Percentiles rank a stretch among this genome's conserved stretches.
phyloP scores from a whole-genome alignment of 2,888 invertebrate species.

The Beris chalybata region DNA sequence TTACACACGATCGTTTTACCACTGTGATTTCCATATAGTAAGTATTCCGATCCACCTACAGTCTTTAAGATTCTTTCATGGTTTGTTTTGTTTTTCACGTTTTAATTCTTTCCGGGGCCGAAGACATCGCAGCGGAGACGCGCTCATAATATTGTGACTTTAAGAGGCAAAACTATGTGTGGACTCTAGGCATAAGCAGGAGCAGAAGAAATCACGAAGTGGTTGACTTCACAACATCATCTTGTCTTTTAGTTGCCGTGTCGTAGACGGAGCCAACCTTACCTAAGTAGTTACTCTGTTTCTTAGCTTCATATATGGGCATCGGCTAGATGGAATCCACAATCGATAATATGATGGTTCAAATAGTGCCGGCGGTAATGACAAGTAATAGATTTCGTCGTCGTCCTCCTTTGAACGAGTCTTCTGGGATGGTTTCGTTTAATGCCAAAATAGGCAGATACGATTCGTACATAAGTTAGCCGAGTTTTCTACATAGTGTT shows the following conservation, averaged over 20 bases:
- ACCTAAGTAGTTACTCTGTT: neutral
- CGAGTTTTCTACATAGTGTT: too few relatives aligned
- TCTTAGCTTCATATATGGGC: constrained; percentile 24
- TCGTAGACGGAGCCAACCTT: neutral
- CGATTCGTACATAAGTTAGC: too few relatives aligned
- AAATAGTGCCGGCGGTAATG: constrained; percentile 39
- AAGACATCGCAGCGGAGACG: constrained; percentile 16
- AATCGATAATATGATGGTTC: constrained; percentile 12
- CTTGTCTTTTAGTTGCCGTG: neutral
- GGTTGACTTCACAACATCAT: constrained; percentile 2
- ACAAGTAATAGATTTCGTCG: constrained; percentile 35
- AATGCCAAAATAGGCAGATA: too few relatives aligned
- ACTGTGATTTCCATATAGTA: constrained; percentile 35
- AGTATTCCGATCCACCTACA: constrained; percentile 34
- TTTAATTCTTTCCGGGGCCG: neutral
- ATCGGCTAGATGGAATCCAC: neutral
- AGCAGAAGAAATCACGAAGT: constrained; percentile 5
- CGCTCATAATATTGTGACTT: constrained; percentile 12
- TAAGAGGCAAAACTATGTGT: neutral
- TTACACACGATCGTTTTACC: constrained; percentile 37
- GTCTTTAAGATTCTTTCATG: constrained; percentile 10
- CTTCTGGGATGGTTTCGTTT: too few relatives aligned
- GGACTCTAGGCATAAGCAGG: constrained; percentile 1
- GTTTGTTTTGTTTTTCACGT: neutral
- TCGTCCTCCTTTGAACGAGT: neutral